Conservation (phyloP, 2,888 invertebrate genomes). For the Pyrrhosoma nymphula region DNA sequence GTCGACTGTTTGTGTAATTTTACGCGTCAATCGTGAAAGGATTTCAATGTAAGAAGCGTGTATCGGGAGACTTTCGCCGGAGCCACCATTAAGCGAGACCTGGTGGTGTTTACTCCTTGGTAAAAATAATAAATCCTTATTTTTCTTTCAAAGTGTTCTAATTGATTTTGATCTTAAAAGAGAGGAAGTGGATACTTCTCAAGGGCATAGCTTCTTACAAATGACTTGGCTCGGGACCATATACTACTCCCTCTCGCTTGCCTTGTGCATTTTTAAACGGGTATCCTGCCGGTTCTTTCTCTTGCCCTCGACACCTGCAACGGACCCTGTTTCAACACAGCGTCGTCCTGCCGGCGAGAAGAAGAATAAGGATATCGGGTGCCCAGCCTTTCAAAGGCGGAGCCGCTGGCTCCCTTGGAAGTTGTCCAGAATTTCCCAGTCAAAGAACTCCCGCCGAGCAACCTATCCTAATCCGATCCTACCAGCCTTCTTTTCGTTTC, state of each 20-base stretch:
- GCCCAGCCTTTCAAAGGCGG: conserved; percentile 39
- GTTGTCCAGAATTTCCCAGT: conserved; percentile 23
- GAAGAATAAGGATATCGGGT: conserved; percentile 47
- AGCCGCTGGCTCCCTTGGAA: conserved; percentile 34
- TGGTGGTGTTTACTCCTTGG: not conserved
- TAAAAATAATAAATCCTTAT: not conserved
- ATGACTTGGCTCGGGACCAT: not conserved
- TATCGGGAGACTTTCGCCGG: not conserved
- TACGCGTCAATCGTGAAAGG: not conserved
- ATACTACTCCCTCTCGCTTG: not conserved
- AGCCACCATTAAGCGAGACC: not conserved
- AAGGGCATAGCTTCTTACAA: conserved; percentile 3
- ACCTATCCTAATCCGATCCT: conserved; percentile 41
- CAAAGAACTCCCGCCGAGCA: conserved; percentile 35
- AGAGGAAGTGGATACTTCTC: conserved; percentile 15
- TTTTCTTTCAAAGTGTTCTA: not conserved
- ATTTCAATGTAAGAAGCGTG: not conserved
- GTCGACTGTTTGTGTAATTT: not conserved
- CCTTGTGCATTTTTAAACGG: conserved; percentile 35
- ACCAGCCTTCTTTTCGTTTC: not conserved
- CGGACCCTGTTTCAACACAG: not conserved
- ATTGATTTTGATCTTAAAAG: conserved; percentile 25
- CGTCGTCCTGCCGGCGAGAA: not conserved
- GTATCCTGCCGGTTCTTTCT: not conserved
- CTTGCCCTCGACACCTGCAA: not conserved